phyloP scores from a whole-genome alignment of 2,113 vertebrate species.

The Vulpes vulpes region DNA sequence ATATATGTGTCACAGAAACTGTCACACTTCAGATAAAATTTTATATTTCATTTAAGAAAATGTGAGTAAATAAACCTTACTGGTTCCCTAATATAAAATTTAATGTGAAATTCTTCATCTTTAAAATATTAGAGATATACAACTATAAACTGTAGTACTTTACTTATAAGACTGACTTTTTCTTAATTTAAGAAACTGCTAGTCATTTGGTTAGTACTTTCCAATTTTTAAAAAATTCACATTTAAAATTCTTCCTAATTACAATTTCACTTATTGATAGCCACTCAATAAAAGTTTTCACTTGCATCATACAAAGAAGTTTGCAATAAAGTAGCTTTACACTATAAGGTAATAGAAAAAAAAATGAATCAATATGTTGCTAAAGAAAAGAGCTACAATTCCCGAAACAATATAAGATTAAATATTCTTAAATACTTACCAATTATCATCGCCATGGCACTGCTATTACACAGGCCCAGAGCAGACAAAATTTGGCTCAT shows the following conservation, averaged over 20 bases:
- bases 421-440: slow-evolving; percentile 89
- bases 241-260: neutral
- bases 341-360: neutral
- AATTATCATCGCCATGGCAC: slow-evolving; percentile 99
- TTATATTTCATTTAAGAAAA: slow-evolving; percentile 18
- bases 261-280: neutral
- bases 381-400: neutral
- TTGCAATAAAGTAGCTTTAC: neutral
- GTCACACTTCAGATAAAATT: neutral
- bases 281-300: neutral
- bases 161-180: neutral
- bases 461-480: slow-evolving; percentile 99
- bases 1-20: neutral
- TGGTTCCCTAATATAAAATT: neutral
- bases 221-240: neutral
- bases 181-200: neutral
- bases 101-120: neutral
- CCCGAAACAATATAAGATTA: slow-evolving; percentile 27
- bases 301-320: neutral
- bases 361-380: neutral
- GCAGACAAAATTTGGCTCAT: slow-evolving; percentile 99
- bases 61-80: neutral
- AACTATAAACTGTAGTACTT: neutral
- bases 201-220: neutral
- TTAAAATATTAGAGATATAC: neutral